Conservation (phyloP, 2,888 invertebrate species). For the Acanthosepion pharaonis region DNA sequence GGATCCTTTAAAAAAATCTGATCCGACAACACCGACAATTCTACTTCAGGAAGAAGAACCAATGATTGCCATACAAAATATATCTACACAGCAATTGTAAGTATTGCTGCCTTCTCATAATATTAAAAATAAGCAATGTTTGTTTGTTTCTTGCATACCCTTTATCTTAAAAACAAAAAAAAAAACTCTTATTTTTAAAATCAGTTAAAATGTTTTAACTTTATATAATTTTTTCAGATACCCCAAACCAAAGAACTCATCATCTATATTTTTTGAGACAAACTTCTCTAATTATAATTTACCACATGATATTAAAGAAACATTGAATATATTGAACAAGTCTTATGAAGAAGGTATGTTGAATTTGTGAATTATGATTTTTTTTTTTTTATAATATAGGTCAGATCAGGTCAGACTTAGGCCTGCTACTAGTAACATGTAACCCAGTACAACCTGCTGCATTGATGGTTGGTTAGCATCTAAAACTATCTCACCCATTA, state of each 20-base stretch:
- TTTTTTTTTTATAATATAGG: not conserved
- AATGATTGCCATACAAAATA: constrained; percentile 56
- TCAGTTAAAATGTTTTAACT: not conserved
- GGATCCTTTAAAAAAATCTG: not conserved
- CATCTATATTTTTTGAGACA: not conserved
- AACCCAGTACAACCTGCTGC: too few species aligned
- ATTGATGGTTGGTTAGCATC: too few species aligned
- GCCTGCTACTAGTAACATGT: too few species aligned
- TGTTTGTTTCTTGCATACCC: not conserved
- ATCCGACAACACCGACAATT: not conserved
- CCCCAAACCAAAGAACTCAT: constrained; percentile 44
- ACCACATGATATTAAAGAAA: constrained; percentile 51
- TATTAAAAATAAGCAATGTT: not conserved
- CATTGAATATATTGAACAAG: constrained; percentile 49
- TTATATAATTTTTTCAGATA: constrained; percentile 41
- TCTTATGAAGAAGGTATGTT: constrained; percentile 49
- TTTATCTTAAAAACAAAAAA: not conserved
- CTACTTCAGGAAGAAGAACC: constrained; percentile 51
- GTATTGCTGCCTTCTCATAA: constrained; percentile 40
- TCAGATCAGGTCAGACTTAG: too few species aligned
- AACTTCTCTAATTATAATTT: constrained; percentile 51
- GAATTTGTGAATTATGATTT: not conserved
- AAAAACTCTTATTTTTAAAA: not conserved
- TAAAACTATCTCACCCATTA: too few species aligned
- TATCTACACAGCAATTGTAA: constrained; percentile 56